These are phyloP conservation scores for Virgularia gustaviana DNA, from an alignment of 92 coral and sea anemone species.

Conservation along the genomic window DNA sequence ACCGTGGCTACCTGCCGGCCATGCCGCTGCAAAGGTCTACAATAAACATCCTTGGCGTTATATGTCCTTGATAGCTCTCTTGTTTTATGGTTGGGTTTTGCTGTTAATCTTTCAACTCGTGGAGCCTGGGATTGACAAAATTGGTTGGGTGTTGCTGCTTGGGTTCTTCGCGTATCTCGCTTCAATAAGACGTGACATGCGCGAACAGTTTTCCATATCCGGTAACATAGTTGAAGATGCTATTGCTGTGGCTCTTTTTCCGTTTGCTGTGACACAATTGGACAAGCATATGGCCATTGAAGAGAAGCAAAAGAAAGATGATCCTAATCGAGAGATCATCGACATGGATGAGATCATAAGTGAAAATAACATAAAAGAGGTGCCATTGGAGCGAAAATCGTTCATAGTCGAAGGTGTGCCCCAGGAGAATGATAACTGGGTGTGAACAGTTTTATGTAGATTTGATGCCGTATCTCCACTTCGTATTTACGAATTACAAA, in stretches of 20 bases:
- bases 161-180: constrained; percentile 61
- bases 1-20: constrained; percentile 67
- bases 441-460: too few species aligned
- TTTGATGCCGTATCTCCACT: too few species aligned
- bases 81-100: constrained; percentile 53
- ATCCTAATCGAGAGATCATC: background rate
- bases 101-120: constrained; percentile 41
- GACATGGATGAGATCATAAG: background rate
- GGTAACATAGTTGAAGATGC: constrained; percentile 79
- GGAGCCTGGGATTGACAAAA: constrained; percentile 39
- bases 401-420: too few species aligned
- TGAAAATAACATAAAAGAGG: background rate
- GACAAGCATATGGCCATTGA: constrained; percentile 60
- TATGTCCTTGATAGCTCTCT: constrained; percentile 56
- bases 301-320: constrained; percentile 23
- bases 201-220: constrained; percentile 63
- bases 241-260: constrained; percentile 63
- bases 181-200: constrained; percentile 55
- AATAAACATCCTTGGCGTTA: constrained; percentile 42
- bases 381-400: background rate
- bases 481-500: too few species aligned
- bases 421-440: too few species aligned
- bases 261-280: constrained; percentile 73
- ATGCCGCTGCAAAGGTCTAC: constrained; percentile 61
- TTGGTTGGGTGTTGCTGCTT: constrained; percentile 60